Evolutionary conservation across 2,888 invertebrate species (phyloP), one percentile per base, ranked within the genome.

Genomic region (Tetropium fuscum): DNA sequence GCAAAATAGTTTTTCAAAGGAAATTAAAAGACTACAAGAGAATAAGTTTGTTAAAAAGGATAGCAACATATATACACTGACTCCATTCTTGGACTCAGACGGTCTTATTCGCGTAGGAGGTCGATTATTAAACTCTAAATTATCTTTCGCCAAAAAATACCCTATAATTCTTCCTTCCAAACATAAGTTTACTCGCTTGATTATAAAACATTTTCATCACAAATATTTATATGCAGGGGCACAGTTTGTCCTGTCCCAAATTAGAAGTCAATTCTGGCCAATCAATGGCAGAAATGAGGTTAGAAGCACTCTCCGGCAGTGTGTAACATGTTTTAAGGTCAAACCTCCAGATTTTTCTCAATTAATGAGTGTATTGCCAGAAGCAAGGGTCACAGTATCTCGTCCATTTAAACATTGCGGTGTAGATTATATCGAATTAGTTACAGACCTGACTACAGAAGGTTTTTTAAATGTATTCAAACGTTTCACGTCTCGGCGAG

Each of bases 381-480:
- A 27, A 7, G 27, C 2, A 2, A 27, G 27, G n/a, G 27, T 27
- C 27, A 27, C 27, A 8, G 16, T n/a, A 7, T 3, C 15, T 4
- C 15, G 16, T 1, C 38, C 15, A 6, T 38, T 38, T 1, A 38
- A 7, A 4, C 3, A 13, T 15, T 4, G 15, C 5, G 15, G 38
- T 15, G 16, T 13, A 8, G 15, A 38, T 8, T 10, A 27, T 27
- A 7, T 27, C 2, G 43, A 43, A 43, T 22, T 22, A 11, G 22
- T 43, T n/a, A 10, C 15, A n/a, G 25, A 44, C 16, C n/a, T 25
- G 27, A 7, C 43, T 11, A 44, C 25, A 5, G 10, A 44, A 7
- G 15, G 10, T 15, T 44, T 44, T 44, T 1, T 44, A 8, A 15
- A 27, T 15, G 27, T 27, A 13, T 44, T 44, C 10, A 44, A 15